These are phyloP conservation scores for Diabrotica balteata DNA, from an alignment of 2,888 invertebrate genomes.

Conservation along the genomic window DNA sequence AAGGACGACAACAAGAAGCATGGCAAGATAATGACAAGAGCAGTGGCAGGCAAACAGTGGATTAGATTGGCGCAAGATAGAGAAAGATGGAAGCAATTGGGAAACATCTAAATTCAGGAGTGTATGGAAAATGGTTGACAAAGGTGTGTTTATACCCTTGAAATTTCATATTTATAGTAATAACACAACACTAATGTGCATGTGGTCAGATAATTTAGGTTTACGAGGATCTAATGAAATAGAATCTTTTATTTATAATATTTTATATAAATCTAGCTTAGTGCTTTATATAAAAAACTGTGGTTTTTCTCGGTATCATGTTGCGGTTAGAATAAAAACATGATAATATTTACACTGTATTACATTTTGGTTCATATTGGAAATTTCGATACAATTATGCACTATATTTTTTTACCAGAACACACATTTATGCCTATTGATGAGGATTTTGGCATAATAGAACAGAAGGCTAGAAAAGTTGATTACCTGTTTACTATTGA, in stretches of 20 bases:
- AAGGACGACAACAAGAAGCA: no score
- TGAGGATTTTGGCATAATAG: background rate
- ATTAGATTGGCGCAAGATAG: no score
- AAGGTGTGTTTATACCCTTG: no score
- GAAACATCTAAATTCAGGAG: no score
- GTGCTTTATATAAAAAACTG: background rate
- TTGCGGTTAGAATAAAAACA: slow-evolving; percentile 4
- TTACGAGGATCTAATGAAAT: background rate
- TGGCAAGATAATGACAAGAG: no score
- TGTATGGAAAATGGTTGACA: no score
- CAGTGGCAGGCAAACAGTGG: no score
- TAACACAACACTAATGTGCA: slow-evolving; percentile 1
- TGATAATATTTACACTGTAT: background rate
- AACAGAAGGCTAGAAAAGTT: background rate
- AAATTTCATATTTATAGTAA: background rate
- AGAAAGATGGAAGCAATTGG: no score
- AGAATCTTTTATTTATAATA: no score
- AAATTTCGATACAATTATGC: slow-evolving; percentile 1
- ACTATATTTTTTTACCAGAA: slow-evolving; percentile 3
- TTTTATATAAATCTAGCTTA: no score
- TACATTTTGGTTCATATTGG: slow-evolving; percentile 5
- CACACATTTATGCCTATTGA: slow-evolving; percentile 1
- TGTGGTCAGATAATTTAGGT: slow-evolving; percentile 3
- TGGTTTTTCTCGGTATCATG: background rate
- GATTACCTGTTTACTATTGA: slow-evolving; percentile 1